A percentile compares a stretch with the other conserved stretches of the same genome.
phyloP scores from a whole-genome alignment of 2,888 invertebrate species.

The Clitarchus hookeri region DNA sequence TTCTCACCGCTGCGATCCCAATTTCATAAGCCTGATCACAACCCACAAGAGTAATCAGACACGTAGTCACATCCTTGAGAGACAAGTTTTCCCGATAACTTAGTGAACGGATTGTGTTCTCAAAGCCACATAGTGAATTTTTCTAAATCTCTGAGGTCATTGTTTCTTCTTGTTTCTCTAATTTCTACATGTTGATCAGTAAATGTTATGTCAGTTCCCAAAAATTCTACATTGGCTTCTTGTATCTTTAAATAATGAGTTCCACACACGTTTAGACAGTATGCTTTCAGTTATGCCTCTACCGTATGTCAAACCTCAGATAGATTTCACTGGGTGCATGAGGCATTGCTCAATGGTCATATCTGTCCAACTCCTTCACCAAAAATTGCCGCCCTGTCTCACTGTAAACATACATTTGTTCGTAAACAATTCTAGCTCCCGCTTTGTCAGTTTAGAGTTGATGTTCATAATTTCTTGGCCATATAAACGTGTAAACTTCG shows the following conservation, averaged over 20 bases:
- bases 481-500: background rate
- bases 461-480: slow-evolving; percentile 11
- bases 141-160: background rate
- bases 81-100: background rate
- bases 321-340: background rate
- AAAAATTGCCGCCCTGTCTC: background rate
- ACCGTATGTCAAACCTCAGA: background rate
- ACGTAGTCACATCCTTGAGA: background rate
- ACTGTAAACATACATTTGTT: background rate
- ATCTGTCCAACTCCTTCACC: background rate
- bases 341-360: background rate
- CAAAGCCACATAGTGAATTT: slow-evolving; percentile 4
- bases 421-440: background rate
- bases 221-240: slow-evolving; percentile 2
- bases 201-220: background rate
- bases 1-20: background rate
- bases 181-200: background rate
- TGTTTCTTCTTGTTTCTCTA: background rate
- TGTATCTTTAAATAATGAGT: slow-evolving; percentile 5
- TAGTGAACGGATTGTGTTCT: slow-evolving; percentile 1
- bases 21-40: slow-evolving; percentile 12
- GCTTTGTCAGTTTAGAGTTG: slow-evolving; percentile 3
- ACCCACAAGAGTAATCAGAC: background rate
- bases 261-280: background rate
- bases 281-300: slow-evolving; percentile 5